These are phyloP conservation scores for Strigamia maritima DNA, from an alignment of 2,888 invertebrate species.

Conservation along the genomic window DNA sequence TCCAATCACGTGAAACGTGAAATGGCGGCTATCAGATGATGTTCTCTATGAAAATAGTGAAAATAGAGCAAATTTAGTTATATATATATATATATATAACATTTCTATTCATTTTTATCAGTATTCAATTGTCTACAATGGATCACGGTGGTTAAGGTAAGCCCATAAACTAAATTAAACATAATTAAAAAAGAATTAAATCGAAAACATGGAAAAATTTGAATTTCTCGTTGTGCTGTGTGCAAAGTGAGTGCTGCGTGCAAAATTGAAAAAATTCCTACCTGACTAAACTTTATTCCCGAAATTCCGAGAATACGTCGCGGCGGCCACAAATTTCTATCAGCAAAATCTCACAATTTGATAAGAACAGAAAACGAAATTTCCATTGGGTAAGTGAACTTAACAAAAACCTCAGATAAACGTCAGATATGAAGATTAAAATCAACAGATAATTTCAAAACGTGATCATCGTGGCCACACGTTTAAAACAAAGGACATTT, in stretches of 20 bases:
- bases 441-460: background rate
- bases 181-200: background rate
- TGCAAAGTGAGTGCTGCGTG: slow-evolving; percentile 15
- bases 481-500: background rate
- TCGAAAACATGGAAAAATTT: background rate
- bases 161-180: background rate
- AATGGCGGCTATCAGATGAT: slow-evolving; percentile 14
- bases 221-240: slow-evolving; percentile 16
- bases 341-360: background rate
- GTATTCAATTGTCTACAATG: background rate
- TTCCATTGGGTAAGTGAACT: background rate
- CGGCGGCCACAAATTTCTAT: background rate
- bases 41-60: background rate
- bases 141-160: slow-evolving; percentile 15
- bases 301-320: background rate
- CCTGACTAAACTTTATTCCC: background rate
- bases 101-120: background rate
- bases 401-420: background rate
- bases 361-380: background rate
- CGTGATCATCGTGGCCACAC: background rate
- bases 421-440: background rate
- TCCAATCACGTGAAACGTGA: slow-evolving; percentile 1
- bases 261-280: background rate
- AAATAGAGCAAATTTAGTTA: background rate
- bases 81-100: background rate